Conservation (phyloP, 1,140 invertebrate species). For the Eriocheir sinensis region DNA sequence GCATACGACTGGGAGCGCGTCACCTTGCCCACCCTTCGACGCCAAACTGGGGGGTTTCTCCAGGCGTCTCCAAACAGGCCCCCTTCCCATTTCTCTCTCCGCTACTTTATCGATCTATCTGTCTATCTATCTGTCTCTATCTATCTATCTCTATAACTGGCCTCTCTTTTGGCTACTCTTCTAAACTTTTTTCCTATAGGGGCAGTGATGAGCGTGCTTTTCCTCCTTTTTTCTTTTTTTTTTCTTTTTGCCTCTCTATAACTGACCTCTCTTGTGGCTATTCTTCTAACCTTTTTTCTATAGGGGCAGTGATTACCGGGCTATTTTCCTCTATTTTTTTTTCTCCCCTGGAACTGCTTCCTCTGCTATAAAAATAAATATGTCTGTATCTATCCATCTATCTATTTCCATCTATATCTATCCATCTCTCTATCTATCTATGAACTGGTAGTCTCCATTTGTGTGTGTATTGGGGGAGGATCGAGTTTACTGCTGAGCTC, state of each 20-base stretch:
- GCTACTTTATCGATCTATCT: too few species aligned
- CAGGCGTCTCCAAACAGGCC: too few species aligned
- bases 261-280: neutral
- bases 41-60: too few species aligned
- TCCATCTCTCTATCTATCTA: neutral
- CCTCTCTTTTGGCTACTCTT: neutral
- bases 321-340: neutral
- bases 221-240: neutral
- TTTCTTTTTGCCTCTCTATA: neutral
- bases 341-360: neutral
- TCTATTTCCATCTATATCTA: neutral
- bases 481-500: neutral
- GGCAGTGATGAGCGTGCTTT: too few species aligned
- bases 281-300: neutral
- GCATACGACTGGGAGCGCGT: too few species aligned
- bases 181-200: neutral
- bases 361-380: neutral
- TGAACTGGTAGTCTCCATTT: neutral
- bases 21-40: too few species aligned
- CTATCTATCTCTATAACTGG: too few species aligned
- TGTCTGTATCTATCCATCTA: neutral
- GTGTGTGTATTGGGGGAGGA: neutral
- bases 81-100: too few species aligned
- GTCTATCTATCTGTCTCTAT: too few species aligned
- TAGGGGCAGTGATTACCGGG: neutral